These are phyloP conservation scores for Conus betulinus DNA, from an alignment of 1,140 invertebrate genomes.

Conservation along the genomic window DNA sequence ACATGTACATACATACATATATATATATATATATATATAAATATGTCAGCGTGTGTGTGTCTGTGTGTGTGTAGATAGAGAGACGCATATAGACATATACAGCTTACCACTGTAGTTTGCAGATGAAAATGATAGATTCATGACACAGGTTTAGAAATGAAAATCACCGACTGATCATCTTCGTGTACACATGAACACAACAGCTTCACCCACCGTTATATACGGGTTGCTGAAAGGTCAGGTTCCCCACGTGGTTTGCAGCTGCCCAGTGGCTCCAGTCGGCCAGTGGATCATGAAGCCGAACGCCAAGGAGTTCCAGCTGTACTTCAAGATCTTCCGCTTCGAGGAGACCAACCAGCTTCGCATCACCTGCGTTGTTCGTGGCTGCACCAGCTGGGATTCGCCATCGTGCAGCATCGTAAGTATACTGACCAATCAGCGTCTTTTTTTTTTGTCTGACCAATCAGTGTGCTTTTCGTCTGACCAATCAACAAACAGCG, in stretches of 20 bases:
- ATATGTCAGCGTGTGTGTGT: not conserved
- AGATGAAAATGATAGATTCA: too few relatives aligned
- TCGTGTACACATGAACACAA: too few relatives aligned
- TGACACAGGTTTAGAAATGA: too few relatives aligned
- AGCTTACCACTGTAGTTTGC: too few relatives aligned
- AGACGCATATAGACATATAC: too few relatives aligned
- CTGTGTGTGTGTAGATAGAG: too few relatives aligned
- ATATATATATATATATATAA: not conserved
- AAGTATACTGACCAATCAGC: conserved; percentile 4
- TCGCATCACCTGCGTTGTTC: conserved; percentile 31
- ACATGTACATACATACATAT: not conserved
- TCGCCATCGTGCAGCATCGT: conserved; percentile 37
- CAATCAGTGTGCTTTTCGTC: not conserved
- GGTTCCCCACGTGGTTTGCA: not conserved
- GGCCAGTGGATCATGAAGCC: conserved; percentile 39
- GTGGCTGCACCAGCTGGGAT: conserved; percentile 33
- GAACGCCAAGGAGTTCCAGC: conserved; percentile 36
- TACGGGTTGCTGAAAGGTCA: too few relatives aligned
- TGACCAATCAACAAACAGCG: too few relatives aligned
- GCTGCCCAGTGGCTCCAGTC: conserved; percentile 29
- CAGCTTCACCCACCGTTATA: too few relatives aligned
- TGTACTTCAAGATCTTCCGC: conserved; percentile 35
- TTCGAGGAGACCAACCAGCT: conserved; percentile 35
- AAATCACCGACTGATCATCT: too few relatives aligned
- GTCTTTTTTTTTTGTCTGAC: not conserved